Evolutionary conservation across 2,113 vertebrate genomes (phyloP).

Genomic region (Ibidorhyncha struthersii): DNA sequence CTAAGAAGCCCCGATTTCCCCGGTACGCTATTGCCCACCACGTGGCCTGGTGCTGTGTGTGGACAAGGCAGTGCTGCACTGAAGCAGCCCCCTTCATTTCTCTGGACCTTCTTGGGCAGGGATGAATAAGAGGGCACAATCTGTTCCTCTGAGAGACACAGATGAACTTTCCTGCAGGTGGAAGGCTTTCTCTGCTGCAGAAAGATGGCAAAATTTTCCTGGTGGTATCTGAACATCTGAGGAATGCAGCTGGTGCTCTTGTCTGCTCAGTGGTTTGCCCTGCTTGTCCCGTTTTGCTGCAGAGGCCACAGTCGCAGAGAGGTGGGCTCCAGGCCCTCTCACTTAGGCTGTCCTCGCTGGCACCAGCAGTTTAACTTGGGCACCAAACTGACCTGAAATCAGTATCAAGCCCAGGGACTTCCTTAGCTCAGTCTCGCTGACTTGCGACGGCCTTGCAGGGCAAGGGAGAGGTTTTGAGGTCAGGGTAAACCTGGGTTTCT

Average conservation of each 20-base stretch:
- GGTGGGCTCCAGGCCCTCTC: neutral
- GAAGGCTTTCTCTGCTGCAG: neutral
- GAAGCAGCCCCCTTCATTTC: neutral
- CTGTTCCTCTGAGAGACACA: neutral
- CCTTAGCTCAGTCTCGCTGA: neutral
- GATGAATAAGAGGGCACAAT: neutral
- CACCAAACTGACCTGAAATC: neutral
- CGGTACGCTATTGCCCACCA: neutral
- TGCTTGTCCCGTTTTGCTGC: neutral
- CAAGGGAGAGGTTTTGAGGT: neutral
- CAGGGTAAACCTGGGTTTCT: neutral
- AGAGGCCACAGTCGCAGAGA: neutral
- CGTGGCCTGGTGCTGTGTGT: accelerated
- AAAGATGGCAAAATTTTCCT: neutral
- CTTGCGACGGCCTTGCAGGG: accelerated
- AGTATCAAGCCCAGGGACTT: neutral
- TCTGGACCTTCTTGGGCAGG: neutral
- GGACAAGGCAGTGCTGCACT: neutral
- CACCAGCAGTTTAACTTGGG: neutral
- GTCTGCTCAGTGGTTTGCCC: neutral
- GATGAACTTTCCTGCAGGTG: neutral
- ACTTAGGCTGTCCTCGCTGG: neutral
- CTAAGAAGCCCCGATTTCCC: neutral
- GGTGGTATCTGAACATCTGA: neutral
- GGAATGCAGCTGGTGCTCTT: neutral